phyloP scores from a whole-genome alignment of 2,797 vertebrate genomes.

The Halcyon badia region DNA sequence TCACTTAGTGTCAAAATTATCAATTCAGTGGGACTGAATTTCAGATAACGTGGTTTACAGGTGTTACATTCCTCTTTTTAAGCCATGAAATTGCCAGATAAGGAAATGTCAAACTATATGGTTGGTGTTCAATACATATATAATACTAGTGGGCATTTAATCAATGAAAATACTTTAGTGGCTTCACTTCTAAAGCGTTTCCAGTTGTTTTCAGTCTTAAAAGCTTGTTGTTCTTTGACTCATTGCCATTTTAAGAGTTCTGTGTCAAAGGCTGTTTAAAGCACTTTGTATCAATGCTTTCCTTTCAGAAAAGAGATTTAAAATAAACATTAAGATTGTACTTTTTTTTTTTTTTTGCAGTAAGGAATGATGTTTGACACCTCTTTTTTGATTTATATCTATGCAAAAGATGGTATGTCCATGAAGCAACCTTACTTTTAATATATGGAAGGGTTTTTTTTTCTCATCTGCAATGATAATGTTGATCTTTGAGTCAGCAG shows the following conservation, averaged over 20 bases:
- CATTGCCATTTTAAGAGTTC: background rate
- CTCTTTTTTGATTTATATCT: background rate
- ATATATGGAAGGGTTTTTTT: background rate
- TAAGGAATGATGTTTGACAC: background rate
- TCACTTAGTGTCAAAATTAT: background rate
- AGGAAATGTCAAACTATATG: background rate
- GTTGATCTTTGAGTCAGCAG: background rate
- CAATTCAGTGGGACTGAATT: background rate
- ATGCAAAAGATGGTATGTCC: accelerated
- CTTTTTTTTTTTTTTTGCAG: background rate
- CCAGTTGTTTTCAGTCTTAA: background rate
- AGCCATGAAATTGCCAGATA: background rate
- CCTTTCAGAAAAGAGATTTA: background rate
- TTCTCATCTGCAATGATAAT: background rate
- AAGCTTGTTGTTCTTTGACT: background rate
- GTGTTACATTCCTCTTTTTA: background rate
- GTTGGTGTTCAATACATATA: background rate
- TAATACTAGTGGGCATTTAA: background rate
- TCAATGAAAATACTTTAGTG: background rate
- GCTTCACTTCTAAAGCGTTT: background rate
- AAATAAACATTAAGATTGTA: background rate
- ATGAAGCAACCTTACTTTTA: background rate
- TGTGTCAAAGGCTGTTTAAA: background rate
- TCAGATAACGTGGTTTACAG: background rate
- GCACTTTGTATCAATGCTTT: background rate